Base-by-base conservation (phyloP, 1,140 invertebrate species). In the Macrosteles quadrilineatus region DNA sequence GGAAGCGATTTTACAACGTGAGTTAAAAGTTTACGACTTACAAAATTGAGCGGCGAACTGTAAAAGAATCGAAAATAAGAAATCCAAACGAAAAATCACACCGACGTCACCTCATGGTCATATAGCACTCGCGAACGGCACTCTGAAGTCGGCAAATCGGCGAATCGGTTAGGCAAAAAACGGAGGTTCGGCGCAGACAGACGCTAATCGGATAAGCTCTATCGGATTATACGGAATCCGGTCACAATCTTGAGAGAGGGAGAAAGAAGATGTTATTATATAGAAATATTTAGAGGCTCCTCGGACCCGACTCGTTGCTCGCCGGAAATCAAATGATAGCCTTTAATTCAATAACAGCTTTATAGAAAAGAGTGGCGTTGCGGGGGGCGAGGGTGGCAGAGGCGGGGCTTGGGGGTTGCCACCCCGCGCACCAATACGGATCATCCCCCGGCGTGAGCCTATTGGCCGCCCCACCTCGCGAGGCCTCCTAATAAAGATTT, bases 281-380 rank as follows among this genome's bases (percentile, higher is more conserved):
- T 62, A 72, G 69, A 74, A 73, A 74, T 74, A 76, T 74, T 73
- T 71, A 77, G 75, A 77, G 78, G 76, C 73, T 75, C 75, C 80
- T 81, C 80, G 80, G 79, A 80, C 78, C 76, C 77, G 77, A 78
- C 77, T 78, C 82, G 83, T 81, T 82, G 82, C 78, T 83, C 81
- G 84, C 80, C 81, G 84, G 85, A 87, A 88, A 87, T 87, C 86
- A 87, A 88, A 88, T 87, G 87, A 88, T 88, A 86, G 87, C 85
- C 85, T 85, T 70, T 88, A 88, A 88, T 88, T 88, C 86, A 87
- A 88, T 88, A 87, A 88, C 84, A 74, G 75, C 70, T 73, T 70
- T 74, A 75, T 74, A 74, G 76, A 76, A 75, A 75, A 77, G 77
- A 76, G 77, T 77, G 71, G 73, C 29, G 47, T 64, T 50, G 63